Percentiles rank a stretch among this genome's conserved stretches.
Conservation (phyloP, 2,888 invertebrate species). For the Drosophila fulvimacula region DNA sequence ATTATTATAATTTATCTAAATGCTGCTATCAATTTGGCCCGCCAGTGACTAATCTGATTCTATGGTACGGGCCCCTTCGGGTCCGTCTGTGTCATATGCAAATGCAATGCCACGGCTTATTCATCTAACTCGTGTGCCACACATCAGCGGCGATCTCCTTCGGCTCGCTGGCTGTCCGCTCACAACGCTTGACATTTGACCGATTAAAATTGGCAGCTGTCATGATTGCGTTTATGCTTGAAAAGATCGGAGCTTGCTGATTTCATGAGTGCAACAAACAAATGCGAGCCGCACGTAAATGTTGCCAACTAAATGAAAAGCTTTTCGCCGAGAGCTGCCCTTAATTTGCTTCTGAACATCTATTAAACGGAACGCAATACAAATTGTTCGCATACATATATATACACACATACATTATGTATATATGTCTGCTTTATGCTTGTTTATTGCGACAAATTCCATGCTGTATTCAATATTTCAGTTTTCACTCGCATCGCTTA, state of each 20-base stretch:
- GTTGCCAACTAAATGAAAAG: conserved; percentile 21
- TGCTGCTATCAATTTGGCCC: conserved; percentile 58
- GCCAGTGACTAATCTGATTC: conserved; percentile 46
- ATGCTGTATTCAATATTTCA: conserved; percentile 57
- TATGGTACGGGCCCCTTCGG: conserved; percentile 14
- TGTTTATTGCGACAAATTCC: conserved; percentile 58
- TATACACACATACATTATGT: background rate
- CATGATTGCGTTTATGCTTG: conserved; percentile 68
- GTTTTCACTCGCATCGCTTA: conserved; percentile 39
- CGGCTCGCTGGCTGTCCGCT: conserved; percentile 20
- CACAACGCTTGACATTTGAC: conserved; percentile 64
- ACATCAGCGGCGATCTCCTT: conserved; percentile 52
- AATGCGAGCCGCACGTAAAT: conserved; percentile 15
- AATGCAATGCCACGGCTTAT: conserved; percentile 65
- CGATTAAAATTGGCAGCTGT: conserved; percentile 77
- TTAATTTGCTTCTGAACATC: conserved; percentile 45
- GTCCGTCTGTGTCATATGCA: conserved; percentile 58
- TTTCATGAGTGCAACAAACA: conserved; percentile 41
- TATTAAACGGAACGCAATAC: conserved; percentile 38
- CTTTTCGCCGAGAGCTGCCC: conserved; percentile 33
- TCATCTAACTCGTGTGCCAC: conserved; percentile 61
- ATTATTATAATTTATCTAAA: conserved; percentile 76
- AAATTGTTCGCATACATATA: conserved; percentile 7
- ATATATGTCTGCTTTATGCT: conserved; percentile 8
- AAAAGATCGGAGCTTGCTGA: conserved; percentile 49